Percentiles rank a stretch among this genome's conserved stretches.
Evolutionary conservation across 2,113 vertebrate species (phyloP).

Genomic region (Centropristis striata): DNA sequence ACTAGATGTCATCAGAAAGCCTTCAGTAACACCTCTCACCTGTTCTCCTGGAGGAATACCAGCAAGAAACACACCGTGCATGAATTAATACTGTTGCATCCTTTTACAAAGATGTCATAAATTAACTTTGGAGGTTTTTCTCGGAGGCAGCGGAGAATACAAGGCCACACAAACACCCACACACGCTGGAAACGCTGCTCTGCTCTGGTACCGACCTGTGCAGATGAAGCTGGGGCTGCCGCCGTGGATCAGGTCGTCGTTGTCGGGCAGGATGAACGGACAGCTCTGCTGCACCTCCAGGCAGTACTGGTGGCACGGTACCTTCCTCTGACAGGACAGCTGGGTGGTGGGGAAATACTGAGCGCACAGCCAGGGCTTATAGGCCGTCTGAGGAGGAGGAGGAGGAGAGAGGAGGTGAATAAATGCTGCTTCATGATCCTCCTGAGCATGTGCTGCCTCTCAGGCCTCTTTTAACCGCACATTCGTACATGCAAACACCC

Average conservation of each 20-base stretch:
- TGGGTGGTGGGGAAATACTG: conserved; percentile 98
- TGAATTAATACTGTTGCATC: conserved; percentile 5
- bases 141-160: conserved; percentile 1
- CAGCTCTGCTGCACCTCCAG: conserved; percentile 98
- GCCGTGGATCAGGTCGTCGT: conserved; percentile 97
- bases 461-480: conserved; percentile 1
- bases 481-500: neutral
- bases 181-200: neutral
- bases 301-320: conserved; percentile 99
- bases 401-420: conserved; percentile 37
- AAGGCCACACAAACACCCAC: conserved; percentile 28
- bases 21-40: conserved; percentile 23
- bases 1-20: conserved; percentile 76
- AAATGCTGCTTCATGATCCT: conserved; percentile 29
- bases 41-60: conserved; percentile 32
- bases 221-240: conserved; percentile 99
- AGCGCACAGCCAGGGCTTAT: conserved; percentile 99
- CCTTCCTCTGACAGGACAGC: conserved; percentile 94
- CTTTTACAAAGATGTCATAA: conserved; percentile 6
- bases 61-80: conserved; percentile 19
- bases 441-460: conserved; percentile 30
- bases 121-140: conserved; percentile 22
- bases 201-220: conserved; percentile 87
- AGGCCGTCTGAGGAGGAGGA: conserved; percentile 90
- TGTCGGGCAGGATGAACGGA: conserved; percentile 98